Evolutionary conservation across 2,797 vertebrate species (phyloP).

Genomic region (Danio tinwini): DNA sequence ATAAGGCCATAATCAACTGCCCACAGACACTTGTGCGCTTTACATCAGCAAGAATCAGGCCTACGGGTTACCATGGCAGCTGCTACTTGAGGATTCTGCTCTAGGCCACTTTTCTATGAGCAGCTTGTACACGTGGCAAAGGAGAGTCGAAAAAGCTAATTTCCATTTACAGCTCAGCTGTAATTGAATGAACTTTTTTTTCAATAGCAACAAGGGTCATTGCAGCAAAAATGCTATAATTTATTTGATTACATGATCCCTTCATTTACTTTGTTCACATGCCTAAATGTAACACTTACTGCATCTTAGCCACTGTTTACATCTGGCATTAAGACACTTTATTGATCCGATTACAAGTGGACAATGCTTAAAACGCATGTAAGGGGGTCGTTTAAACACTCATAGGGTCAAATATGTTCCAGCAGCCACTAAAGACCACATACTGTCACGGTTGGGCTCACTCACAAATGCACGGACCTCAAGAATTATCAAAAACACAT

Average conservation of each 20-base stretch:
- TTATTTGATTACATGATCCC: not conserved
- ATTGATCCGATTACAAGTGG: no score
- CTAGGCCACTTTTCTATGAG: constrained; percentile 50
- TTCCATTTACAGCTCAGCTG: not conserved
- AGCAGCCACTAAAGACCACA: no score
- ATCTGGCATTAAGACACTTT: no score
- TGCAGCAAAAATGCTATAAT: not conserved
- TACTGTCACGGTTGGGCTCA: no score
- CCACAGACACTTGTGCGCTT: constrained; percentile 47
- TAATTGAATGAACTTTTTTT: not conserved
- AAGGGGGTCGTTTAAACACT: no score
- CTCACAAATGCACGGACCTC: no score
- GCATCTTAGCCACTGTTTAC: no score
- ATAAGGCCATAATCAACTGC: constrained; percentile 46
- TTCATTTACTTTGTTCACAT: constrained; percentile 11
- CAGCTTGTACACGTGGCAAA: constrained; percentile 10
- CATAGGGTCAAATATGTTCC: no score
- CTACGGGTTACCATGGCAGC: constrained; percentile 65
- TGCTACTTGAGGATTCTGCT: constrained; percentile 51
- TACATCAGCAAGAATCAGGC: constrained; percentile 47
- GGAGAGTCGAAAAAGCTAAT: not conserved
- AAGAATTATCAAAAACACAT: no score
- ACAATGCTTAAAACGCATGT: no score
- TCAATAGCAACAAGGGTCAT: not conserved
- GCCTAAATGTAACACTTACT: not conserved